Base-by-base conservation (phyloP, 2,888 invertebrate species). In the Lycia hirtaria region DNA sequence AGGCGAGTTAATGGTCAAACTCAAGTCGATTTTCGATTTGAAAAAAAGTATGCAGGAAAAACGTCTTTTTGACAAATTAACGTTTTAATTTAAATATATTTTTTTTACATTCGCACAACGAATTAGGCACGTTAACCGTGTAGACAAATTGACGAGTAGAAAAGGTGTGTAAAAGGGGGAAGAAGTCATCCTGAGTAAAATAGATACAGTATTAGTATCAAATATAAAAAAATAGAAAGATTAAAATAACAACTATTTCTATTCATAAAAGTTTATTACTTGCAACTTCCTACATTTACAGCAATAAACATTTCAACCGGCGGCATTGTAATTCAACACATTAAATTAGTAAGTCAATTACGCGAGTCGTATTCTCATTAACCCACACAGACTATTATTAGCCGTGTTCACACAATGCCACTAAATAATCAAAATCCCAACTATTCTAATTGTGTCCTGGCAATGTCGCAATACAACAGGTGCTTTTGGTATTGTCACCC, bases 391-490 rank as follows among this genome's bases (percentile, higher is more conserved):
- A 57, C 48, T 53, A 56, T 60, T 43, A 56, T 59, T 59, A 54
- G 54, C 47, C 17, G 35, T 15, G 24, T 37, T 52, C 35, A 57
- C 52, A 59, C 60, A 65, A 58, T 54, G 52, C 28, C 26, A 52
- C 48, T 54, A 58, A 56, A 56, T 62, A 65, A 60, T 58, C 51
- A 48, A 24, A 60, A 65, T 60, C 50, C 55, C 47, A 62, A 53
- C 62, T 60, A 62, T 53, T 57, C 56, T 63, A 65, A 63, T 61
- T 59, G 53, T 54, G 59, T 61, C 55, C 60, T 65, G 65, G 63
- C 63, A 63, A 33, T 56, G 65, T 63, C 61, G 53, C 63, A 41
- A 53, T 49, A 52, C 53, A 65, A 65, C 65, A 65, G 65, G 65
- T 65, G 65, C 45, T 40, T 28, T n/a, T 40, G 28, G 15, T 24